Evolutionary conservation across 2,113 vertebrate genomes (phyloP).

Genomic region (Chloroceryle aenea): DNA sequence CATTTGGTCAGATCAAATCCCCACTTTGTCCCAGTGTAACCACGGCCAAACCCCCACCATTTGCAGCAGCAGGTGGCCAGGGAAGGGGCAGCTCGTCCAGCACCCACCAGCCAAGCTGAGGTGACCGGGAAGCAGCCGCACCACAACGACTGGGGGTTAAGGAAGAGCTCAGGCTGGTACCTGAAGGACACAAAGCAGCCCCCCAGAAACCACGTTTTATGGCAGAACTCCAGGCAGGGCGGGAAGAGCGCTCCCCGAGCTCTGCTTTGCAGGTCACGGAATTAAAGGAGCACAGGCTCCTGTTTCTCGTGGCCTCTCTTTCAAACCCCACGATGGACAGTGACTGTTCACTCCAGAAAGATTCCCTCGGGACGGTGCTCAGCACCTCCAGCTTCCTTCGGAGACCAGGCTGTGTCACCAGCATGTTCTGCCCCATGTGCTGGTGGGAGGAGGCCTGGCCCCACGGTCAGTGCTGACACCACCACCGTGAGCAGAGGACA

Average conservation of each 20-base stretch:
- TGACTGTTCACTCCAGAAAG: not conserved
- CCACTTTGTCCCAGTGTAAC: not conserved
- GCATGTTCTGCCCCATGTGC: not conserved
- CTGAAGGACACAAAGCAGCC: not conserved
- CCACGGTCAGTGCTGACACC: not conserved
- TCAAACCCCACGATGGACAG: not conserved
- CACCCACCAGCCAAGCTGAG: not conserved
- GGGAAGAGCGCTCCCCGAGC: not conserved
- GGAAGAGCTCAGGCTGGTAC: not conserved
- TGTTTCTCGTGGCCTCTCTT: not conserved
- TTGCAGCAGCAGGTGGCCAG: not conserved
- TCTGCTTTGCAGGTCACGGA: not conserved
- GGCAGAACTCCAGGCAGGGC: not conserved
- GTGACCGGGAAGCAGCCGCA: not conserved
- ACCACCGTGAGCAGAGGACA: too few relatives aligned
- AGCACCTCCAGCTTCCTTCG: not conserved
- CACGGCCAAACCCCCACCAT: not conserved
- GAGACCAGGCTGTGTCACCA: not conserved
- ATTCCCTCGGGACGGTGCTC: not conserved
- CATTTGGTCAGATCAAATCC: not conserved
- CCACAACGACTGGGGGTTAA: not conserved
- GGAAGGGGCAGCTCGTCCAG: not conserved
- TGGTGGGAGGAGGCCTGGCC: not conserved
- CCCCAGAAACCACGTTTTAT: not conserved
- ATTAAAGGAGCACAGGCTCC: not conserved